Evolutionary conservation across 2,797 vertebrate species (phyloP), one percentile per base, ranked within the genome.

Genomic region (Sparidentex hasta): DNA sequence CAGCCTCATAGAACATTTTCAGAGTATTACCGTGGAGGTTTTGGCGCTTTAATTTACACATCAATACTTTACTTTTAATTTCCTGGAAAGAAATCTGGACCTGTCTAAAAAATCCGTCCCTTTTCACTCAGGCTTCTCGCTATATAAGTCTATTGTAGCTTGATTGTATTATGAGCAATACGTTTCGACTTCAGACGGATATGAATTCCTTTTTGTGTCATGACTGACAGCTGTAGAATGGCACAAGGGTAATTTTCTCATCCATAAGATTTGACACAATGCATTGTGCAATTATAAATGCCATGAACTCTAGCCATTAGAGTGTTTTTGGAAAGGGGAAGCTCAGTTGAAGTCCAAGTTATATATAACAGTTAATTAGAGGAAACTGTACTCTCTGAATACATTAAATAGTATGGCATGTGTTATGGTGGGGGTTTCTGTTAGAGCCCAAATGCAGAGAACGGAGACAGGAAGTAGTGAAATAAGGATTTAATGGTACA

Each of bases 271-370:
- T 23, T 69, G 48, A 66, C 21, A 48, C 27, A 65, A 38, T 65
- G 47, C 47, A 65, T 65, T 65, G n/a, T 33, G 47, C 13, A 12
- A 21, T 51, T 51, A 48, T 46, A 44, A 29, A 44, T 68, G 52
- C 17, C 66, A 29, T 29, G 11, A 44, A 14, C 43, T 13, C 43
- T 44, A 33, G 33, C 7, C 7, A 33, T 33, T 33, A 44, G 7
- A 23, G 27, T 29, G 55, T 20, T 20, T 57, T 11, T 18, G 27
- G 54, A 56, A 58, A 20, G 12, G 29, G 18, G 25, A 33, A 20
- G 18, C 8, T 56, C 25, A 18, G 17, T 56, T 56, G 27, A 7
- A 56, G 21, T 54, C 21, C 25, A 57, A 56, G 16, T 29, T 29
- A 55, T 44, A 44, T 3, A 55, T 27, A 8, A 16, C 1, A 3